Conservation (phyloP, 2,888 invertebrate species). For the Leuctra nigra region DNA sequence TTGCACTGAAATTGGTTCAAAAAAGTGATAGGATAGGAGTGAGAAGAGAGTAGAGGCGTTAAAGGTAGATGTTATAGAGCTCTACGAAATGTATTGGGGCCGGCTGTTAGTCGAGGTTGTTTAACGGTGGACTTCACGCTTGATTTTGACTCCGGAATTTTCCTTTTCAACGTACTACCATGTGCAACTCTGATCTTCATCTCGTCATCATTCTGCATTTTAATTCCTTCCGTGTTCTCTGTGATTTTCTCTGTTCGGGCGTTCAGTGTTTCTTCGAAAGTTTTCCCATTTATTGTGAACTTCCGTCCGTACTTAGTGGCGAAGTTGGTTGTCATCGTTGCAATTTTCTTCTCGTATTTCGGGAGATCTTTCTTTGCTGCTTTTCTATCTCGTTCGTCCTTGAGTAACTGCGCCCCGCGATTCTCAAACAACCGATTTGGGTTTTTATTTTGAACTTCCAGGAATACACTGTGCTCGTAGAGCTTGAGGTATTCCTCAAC, state of each 20-base stretch:
- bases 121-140: not conserved
- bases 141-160: not conserved
- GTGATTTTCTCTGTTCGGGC: not conserved
- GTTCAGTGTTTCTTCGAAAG: not conserved
- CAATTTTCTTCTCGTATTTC: not conserved
- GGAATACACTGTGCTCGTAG: constrained; percentile 39
- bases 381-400: constrained; percentile 43
- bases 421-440: constrained; percentile 42
- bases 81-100: no score
- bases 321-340: not conserved
- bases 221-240: not conserved
- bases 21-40: no score
- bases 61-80: no score
- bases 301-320: not conserved
- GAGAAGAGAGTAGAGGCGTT: no score
- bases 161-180: not conserved
- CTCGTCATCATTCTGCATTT: not conserved
- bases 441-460: constrained; percentile 40
- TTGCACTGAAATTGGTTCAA: no score
- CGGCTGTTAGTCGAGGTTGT: not conserved
- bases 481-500: constrained; percentile 36
- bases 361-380: constrained; percentile 35
- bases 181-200: not conserved
- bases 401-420: constrained; percentile 42
- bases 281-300: not conserved